A percentile compares a stretch with the other conserved stretches of the same genome.
phyloP scores from a whole-genome alignment of 2,797 vertebrate species.

The Selene dorsalis region DNA sequence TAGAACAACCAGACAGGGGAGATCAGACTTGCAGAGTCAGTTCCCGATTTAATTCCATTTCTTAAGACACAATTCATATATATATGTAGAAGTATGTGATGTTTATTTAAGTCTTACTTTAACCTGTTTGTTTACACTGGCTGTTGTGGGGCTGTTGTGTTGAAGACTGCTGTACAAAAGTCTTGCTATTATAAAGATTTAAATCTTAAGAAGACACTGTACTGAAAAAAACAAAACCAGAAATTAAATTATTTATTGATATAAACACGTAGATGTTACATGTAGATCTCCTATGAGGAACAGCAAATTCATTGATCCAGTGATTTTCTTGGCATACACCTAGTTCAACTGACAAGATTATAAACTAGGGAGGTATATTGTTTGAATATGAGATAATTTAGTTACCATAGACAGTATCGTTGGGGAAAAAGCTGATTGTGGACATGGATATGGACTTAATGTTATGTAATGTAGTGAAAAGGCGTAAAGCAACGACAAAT shows the following conservation, averaged over 20 bases:
- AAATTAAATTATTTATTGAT: conserved; percentile 83
- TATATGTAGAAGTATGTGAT: too few relatives aligned
- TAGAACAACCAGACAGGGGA: too few relatives aligned
- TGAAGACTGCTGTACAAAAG: too few relatives aligned
- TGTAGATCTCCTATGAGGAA: conserved; percentile 66
- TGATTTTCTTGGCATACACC: conserved; percentile 39
- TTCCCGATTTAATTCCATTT: too few relatives aligned
- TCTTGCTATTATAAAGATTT: background rate
- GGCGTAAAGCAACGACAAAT: conserved; percentile 60
- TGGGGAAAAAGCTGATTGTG: conserved; percentile 56
- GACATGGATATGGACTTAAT: conserved; percentile 71
- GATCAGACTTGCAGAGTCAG: too few relatives aligned
- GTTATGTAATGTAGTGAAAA: conserved; percentile 40
- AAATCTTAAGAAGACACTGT: conserved; percentile 41
- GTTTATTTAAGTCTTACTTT: too few relatives aligned
- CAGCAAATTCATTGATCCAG: conserved; percentile 46
- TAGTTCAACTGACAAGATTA: conserved; percentile 38
- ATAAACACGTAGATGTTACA: conserved; percentile 81
- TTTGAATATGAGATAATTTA: conserved; percentile 41
- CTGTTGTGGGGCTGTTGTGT: too few relatives aligned
- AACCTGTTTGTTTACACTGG: too few relatives aligned
- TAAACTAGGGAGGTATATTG: conserved; percentile 39
- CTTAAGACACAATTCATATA: too few relatives aligned
- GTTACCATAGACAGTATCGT: conserved; percentile 40
- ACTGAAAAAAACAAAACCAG: conserved; percentile 73